A percentile compares a stretch with the other conserved stretches of the same genome.
phyloP scores from a whole-genome alignment of 1,140 invertebrate species.

The Chrysoperla carnea region DNA sequence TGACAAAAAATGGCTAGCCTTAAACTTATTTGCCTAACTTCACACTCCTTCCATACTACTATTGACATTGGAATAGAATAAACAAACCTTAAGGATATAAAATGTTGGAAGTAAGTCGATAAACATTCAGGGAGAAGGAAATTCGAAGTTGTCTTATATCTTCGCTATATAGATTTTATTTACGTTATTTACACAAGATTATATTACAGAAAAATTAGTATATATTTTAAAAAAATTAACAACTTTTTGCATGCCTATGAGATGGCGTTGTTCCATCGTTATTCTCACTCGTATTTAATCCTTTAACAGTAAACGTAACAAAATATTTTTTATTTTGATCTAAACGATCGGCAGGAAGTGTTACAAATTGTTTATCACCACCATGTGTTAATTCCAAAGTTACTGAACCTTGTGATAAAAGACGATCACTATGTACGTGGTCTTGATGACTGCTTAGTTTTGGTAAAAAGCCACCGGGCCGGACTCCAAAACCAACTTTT shows the following conservation, averaged over 20 bases:
- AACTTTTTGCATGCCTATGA: slow-evolving; percentile 1
- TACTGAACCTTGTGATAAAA: slow-evolving; percentile 33
- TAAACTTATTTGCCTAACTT: no score
- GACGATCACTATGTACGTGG: slow-evolving; percentile 23
- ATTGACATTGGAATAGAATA: no score
- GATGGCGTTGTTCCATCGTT: slow-evolving; percentile 1
- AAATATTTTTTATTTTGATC: slow-evolving; percentile 79
- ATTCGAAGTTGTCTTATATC: no score
- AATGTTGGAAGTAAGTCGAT: no score
- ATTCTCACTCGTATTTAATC: slow-evolving; percentile 16
- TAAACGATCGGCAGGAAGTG: slow-evolving; percentile 63
- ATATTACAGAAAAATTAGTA: background rate
- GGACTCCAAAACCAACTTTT: slow-evolving; percentile 33
- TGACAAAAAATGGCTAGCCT: no score
- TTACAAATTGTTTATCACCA: slow-evolving; percentile 63
- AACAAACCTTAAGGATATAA: no score
- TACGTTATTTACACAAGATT: no score
- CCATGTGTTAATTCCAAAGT: slow-evolving; percentile 63
- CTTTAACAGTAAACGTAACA: slow-evolving; percentile 76
- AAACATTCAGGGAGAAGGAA: no score
- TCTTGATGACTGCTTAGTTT: slow-evolving; percentile 28
- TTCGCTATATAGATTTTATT: no score
- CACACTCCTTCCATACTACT: no score
- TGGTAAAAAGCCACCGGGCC: slow-evolving; percentile 22
- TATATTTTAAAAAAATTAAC: background rate